Evolutionary conservation across 1,140 invertebrate genomes (phyloP).

Genomic region (Triops cancriformis): DNA sequence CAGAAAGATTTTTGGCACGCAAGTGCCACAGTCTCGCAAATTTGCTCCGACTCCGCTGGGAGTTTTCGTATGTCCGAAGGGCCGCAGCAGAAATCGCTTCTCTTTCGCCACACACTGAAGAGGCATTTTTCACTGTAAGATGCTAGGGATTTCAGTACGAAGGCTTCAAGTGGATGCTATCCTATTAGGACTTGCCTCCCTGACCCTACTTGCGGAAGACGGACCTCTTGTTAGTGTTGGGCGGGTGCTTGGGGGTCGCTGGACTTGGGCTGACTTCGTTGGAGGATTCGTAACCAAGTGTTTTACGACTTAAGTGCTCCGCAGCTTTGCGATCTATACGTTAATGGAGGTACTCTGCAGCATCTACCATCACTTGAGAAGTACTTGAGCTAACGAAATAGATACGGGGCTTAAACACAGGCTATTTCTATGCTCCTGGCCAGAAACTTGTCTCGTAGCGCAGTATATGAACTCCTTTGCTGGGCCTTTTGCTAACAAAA

Average conservation of each 20-base stretch:
- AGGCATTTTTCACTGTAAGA: neutral
- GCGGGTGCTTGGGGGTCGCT: neutral
- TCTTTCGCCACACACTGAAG: neutral
- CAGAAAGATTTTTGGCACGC: neutral
- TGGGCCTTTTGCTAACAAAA: neutral
- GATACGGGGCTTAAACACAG: neutral
- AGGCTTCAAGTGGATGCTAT: neutral
- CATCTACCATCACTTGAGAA: constrained; percentile 12
- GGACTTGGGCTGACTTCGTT: neutral
- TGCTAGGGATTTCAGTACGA: neutral
- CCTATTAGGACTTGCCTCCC: neutral
- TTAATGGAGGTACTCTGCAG: constrained; percentile 13
- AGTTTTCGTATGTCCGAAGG: neutral
- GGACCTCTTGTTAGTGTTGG: neutral
- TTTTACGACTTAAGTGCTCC: constrained; percentile 10
- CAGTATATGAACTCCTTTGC: too few species aligned
- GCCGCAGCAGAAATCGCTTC: neutral
- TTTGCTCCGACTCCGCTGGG: neutral
- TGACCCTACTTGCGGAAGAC: neutral
- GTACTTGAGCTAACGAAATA: constrained; percentile 1
- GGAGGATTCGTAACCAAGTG: constrained; percentile 4
- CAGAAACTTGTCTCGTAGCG: too few species aligned
- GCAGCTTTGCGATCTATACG: constrained; percentile 9
- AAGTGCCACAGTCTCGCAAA: neutral
- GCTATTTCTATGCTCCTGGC: neutral